Evolutionary conservation across 2,797 vertebrate genomes (phyloP).

Genomic region (Hapalemur alaotrensis): DNA sequence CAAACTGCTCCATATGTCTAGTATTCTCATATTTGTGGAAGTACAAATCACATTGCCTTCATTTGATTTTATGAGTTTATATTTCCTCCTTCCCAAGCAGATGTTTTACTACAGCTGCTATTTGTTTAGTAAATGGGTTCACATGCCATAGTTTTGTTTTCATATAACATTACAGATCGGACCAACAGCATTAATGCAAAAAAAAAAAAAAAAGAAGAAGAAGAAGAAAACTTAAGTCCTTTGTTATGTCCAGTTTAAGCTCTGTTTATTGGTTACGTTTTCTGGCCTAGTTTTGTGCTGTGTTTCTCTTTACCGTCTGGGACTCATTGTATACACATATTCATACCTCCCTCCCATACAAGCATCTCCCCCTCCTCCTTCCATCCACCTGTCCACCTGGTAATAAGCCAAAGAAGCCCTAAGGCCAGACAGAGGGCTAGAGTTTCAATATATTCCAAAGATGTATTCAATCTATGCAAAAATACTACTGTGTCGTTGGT

Average conservation of each 20-base stretch:
- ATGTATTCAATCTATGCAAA: background rate
- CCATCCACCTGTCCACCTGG: constrained; percentile 18
- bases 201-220: background rate
- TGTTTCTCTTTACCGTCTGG: background rate
- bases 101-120: constrained; percentile 72
- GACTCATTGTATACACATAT: background rate
- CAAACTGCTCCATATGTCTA: constrained; percentile 47
- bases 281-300: background rate
- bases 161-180: constrained; percentile 38
- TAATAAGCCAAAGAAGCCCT: background rate
- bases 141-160: constrained; percentile 48
- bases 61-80: constrained; percentile 70
- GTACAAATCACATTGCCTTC: constrained; percentile 45
- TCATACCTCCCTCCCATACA: background rate
- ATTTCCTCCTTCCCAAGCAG: constrained; percentile 66
- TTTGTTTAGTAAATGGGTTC: constrained; percentile 67
- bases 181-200: background rate
- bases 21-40: background rate
- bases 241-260: background rate
- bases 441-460: background rate
- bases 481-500: background rate
- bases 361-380: background rate
- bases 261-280: background rate
- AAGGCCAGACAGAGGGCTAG: background rate
- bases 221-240: background rate